phyloP scores from a whole-genome alignment of 2,888 invertebrate genomes.

The Diarsia brunnea region DNA sequence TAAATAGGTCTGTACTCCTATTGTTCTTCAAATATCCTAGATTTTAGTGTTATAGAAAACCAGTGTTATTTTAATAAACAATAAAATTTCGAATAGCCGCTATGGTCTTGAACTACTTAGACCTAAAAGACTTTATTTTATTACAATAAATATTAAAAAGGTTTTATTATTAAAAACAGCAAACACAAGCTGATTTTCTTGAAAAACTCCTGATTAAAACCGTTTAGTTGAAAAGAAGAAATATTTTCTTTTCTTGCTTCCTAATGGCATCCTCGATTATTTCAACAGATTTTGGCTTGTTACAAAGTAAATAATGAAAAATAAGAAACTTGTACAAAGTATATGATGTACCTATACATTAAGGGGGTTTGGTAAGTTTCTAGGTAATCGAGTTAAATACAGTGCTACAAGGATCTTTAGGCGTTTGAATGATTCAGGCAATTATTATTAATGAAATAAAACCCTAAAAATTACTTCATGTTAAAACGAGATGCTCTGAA shows the following conservation, averaged over 20 bases:
- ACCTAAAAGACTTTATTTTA: neutral
- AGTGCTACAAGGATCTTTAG: neutral
- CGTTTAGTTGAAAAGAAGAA: neutral
- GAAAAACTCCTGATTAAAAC: neutral
- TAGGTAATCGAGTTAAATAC: neutral
- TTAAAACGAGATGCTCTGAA: neutral
- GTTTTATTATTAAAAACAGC: neutral
- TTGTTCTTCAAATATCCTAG: neutral
- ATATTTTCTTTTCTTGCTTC: too few relatives aligned
- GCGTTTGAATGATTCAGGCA: neutral
- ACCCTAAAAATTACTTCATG: too few relatives aligned
- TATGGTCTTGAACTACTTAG: neutral
- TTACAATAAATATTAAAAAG: neutral
- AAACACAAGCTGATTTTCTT: conserved; percentile 6
- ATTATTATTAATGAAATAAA: neutral
- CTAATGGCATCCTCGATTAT: neutral
- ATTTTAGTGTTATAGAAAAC: neutral
- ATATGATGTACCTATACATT: too few relatives aligned
- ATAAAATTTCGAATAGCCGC: neutral
- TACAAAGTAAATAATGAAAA: neutral
- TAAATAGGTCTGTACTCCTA: neutral
- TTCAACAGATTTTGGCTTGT: conserved; percentile 2
- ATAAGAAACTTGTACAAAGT: neutral
- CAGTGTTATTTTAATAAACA: too few relatives aligned
- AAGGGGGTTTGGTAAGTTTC: neutral